A percentile compares a stretch with the other conserved stretches of the same genome.
Conservation (phyloP, 2,888 invertebrate species). For the Scelioninae gen. 1 region DNA sequence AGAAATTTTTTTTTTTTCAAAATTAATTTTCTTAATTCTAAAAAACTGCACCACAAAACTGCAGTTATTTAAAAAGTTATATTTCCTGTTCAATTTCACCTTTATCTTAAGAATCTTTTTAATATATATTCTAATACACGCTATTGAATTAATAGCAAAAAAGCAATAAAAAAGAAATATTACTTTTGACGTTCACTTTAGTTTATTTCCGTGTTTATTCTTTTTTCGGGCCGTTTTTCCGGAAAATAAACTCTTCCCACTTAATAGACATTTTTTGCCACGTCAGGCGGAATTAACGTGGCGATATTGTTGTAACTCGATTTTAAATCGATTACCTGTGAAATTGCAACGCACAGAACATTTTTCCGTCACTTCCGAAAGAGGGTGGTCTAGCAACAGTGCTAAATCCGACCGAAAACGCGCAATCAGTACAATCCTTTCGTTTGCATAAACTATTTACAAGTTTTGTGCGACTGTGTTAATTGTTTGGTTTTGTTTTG, state of each 20-base stretch:
- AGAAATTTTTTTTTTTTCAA: no score
- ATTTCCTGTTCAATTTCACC: not conserved
- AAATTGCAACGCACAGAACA: constrained; percentile 23
- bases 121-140: no score
- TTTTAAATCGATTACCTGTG: constrained; percentile 38
- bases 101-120: no score
- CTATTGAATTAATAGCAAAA: no score
- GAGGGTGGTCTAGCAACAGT: not conserved
- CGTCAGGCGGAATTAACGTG: constrained; percentile 10
- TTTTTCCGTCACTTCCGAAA: constrained; percentile 16
- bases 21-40: no score
- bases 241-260: constrained; percentile 6
- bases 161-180: no score
- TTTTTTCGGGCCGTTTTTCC: not conserved
- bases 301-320: constrained; percentile 36
- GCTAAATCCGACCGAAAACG: not conserved
- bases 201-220: not conserved
- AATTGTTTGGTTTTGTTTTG: constrained; percentile 43
- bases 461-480: constrained; percentile 5
- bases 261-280: not conserved
- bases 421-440: constrained; percentile 6
- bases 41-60: no score
- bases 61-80: not conserved
- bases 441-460: constrained; percentile 28
- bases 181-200: not conserved